Evolutionary conservation across 2,797 vertebrate species (phyloP), one percentile per base, ranked within the genome.

Genomic region (Danio choprae): DNA sequence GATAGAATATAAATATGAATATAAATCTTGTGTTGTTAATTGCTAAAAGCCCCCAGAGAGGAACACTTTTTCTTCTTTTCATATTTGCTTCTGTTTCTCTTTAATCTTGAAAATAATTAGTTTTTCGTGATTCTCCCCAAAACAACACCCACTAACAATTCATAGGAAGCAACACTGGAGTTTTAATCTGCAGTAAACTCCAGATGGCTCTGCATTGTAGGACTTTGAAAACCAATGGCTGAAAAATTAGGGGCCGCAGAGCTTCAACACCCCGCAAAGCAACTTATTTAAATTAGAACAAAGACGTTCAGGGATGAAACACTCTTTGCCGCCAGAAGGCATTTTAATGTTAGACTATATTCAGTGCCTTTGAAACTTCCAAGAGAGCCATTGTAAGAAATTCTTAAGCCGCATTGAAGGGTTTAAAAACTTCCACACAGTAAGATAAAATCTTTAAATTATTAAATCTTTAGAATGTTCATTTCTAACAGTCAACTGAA

Each of bases 271-370:
- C 59, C 76, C 73, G 44, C 22, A 74, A 76, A 84, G 83, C 80
- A 73, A 67, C 80, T 80, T 63, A 84, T 84, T 84, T 80, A 73
- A 84, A 76, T 79, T 60, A 79, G 83, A 82, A 84, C 72, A 80
- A 82, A 84, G 80, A 63, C 60, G 12, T 67, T 64, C 36, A n/a
- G 13, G 68, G 62, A 80, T 80, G 77, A 80, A 79, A 82, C 67
- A 62, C 77, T 79, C 70, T 55, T 64, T 51, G 74, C 64, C 63
- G 64, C 64, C 71, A 64, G 77, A 63, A 77, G 81, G 48, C 71
- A 70, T 74, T 75, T 71, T 68, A 79, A 64, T 51, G 36, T 64
- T 64, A 67, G 64, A 83, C 63, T 70, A 64, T 68, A 46, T 74
- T 79, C 77, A 75, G 70, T 71, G 77, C 77, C 56, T 79, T 78